These are phyloP conservation scores for Corticium candelabrum DNA, from an alignment of 37 sponge, comb jelly and placozoan species.

Conservation along the genomic window DNA sequence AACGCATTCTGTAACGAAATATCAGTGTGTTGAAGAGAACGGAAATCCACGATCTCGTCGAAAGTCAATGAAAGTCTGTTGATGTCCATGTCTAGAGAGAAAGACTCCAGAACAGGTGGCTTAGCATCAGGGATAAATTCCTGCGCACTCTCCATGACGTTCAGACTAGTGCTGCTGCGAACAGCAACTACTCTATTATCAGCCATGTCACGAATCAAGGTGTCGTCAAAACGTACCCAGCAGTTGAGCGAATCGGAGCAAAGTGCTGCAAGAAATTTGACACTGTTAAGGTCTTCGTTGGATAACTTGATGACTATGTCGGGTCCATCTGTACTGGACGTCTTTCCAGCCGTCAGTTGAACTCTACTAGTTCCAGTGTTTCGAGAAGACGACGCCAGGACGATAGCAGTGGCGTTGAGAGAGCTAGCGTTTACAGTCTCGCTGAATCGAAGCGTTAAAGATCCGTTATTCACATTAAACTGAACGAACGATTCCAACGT, in stretches of 20 bases:
- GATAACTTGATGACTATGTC: conserved; percentile 38
- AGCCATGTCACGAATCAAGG: conserved; percentile 53
- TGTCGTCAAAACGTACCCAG: conserved; percentile 33
- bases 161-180: not conserved
- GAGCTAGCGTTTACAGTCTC: conserved; percentile 58
- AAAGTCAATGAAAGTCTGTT: conserved; percentile 40
- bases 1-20: conserved; percentile 60
- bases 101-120: conserved; percentile 31
- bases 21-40: conserved; percentile 25
- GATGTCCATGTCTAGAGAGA: conserved; percentile 50
- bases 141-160: conserved; percentile 6
- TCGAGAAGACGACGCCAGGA: conserved; percentile 43
- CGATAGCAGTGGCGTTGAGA: conserved; percentile 43
- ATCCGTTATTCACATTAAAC: conserved; percentile 62
- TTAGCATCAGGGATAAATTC: conserved; percentile 49
- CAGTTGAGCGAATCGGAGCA: conserved; percentile 30
- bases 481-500: conserved; percentile 31
- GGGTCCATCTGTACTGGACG: conserved; percentile 6
- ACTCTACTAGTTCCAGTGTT: conserved; percentile 18
- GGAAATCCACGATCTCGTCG: conserved; percentile 54
- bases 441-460: conserved; percentile 55
- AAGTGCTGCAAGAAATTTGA: not conserved
- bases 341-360: conserved; percentile 26
- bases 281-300: not conserved
- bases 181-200: conserved; percentile 32